Percentiles rank a stretch among this genome's conserved stretches.
phyloP scores from a whole-genome alignment of 2,888 invertebrate species.

The Arctia plantaginis region DNA sequence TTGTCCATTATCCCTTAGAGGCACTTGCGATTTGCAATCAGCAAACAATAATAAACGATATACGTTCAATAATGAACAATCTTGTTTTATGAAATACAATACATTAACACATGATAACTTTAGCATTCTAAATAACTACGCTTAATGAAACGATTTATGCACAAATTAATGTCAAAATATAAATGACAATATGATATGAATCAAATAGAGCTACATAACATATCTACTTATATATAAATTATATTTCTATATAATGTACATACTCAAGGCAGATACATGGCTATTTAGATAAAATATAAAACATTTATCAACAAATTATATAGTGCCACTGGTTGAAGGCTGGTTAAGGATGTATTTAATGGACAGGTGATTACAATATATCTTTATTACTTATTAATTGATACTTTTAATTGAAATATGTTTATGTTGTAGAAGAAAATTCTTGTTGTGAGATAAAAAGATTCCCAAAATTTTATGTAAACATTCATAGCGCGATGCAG shows the following conservation, averaged over 20 bases:
- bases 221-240: slow-evolving; percentile 21
- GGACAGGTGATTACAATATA: neutral
- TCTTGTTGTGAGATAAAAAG: neutral
- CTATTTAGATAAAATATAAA: slow-evolving; percentile 47
- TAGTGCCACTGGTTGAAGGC: slow-evolving; percentile 36
- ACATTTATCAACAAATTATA: slow-evolving; percentile 45
- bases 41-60: slow-evolving; percentile 25
- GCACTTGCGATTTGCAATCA: neutral
- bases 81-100: neutral
- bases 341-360: slow-evolving; percentile 12
- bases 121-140: neutral
- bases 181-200: neutral
- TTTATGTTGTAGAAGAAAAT: neutral
- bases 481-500: neutral
- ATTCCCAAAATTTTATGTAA: neutral
- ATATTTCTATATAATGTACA: slow-evolving; percentile 34
- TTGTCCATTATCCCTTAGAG: slow-evolving; percentile 3
- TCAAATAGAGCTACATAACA: neutral
- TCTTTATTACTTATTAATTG: slow-evolving; percentile 8
- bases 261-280: slow-evolving; percentile 40
- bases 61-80: slow-evolving; percentile 30
- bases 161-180: neutral
- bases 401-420: neutral
- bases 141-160: neutral
- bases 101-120: neutral